A percentile compares a stretch with the other conserved stretches of the same genome.
phyloP scores from a whole-genome alignment of 2,888 invertebrate species.

The Harpalus rubripes region DNA sequence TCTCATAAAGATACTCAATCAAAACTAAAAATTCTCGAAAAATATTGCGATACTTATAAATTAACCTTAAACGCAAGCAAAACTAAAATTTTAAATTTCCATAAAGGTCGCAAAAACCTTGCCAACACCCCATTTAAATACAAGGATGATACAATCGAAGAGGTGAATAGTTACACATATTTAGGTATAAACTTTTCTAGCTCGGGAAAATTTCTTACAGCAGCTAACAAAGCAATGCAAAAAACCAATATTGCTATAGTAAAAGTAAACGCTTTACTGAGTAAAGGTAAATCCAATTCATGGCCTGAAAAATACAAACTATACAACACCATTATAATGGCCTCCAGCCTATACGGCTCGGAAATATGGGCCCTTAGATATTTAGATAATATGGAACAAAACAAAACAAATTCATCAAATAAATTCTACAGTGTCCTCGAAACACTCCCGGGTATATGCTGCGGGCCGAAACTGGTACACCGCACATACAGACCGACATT shows the following conservation, averaged over 20 bases:
- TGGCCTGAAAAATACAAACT: conserved; percentile 38
- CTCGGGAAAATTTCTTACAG: conserved; percentile 44
- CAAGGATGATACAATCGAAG: conserved; percentile 39
- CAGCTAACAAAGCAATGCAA: neutral
- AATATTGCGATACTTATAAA: conserved; percentile 54
- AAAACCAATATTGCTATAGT: conserved; percentile 25
- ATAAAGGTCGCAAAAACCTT: conserved; percentile 30
- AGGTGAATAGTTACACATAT: conserved; percentile 48
- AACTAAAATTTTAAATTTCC: conserved; percentile 62
- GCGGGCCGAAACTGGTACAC: conserved; percentile 40
- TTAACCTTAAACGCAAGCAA: conserved; percentile 54
- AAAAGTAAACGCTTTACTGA: conserved; percentile 2
- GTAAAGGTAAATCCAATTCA: conserved; percentile 39
- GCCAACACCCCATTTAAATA: neutral
- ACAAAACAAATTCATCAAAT: conserved; percentile 56
- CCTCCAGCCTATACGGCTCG: conserved; percentile 38
- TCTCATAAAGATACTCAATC: conserved; percentile 51
- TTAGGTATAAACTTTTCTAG: conserved; percentile 41
- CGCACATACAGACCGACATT: conserved; percentile 24
- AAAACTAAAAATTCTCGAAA: conserved; percentile 56
- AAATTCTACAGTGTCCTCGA: conserved; percentile 50
- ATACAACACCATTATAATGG: conserved; percentile 28
- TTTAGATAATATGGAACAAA: conserved; percentile 30
- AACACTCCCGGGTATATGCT: conserved; percentile 53
- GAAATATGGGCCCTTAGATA: conserved; percentile 59